Percentiles rank a stretch among this genome's conserved stretches.
Conservation (phyloP, 2,797 vertebrate genomes). For the Bradypus variegatus region DNA sequence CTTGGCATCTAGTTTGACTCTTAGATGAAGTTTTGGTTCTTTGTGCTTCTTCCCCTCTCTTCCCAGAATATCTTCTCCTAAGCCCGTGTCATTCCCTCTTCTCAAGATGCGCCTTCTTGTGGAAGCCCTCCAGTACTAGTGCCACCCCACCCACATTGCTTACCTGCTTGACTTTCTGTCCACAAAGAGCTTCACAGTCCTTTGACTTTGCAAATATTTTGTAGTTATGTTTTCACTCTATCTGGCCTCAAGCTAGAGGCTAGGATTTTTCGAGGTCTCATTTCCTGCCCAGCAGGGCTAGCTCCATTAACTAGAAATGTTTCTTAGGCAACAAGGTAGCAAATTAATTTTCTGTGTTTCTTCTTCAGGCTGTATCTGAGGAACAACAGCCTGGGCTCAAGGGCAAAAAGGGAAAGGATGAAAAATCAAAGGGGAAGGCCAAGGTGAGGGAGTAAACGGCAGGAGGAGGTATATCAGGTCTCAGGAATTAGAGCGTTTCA, state of each 20-base stretch:
- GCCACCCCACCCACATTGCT: too few species aligned
- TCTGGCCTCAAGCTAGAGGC: background rate
- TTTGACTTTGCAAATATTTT: background rate
- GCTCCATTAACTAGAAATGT: background rate
- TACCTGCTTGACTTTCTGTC: background rate
- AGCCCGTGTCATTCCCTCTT: background rate
- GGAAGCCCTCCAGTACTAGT: background rate
- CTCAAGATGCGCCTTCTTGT: background rate
- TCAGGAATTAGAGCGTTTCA: background rate
- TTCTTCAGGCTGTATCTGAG: slow-evolving; percentile 57
- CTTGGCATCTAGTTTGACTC: background rate
- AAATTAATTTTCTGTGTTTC: background rate
- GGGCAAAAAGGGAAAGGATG: slow-evolving; percentile 50
- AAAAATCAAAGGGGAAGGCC: slow-evolving; percentile 56
- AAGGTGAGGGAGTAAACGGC: slow-evolving; percentile 44
- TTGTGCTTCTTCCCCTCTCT: background rate
- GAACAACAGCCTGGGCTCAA: slow-evolving; percentile 54
- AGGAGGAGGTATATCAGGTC: background rate
- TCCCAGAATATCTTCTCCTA: background rate
- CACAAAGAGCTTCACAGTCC: too few species aligned
- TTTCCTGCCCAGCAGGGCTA: background rate
- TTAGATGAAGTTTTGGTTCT: background rate
- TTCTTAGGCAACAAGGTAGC: background rate
- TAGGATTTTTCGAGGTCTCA: background rate
- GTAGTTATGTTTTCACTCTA: background rate